Percentiles rank a stretch among this genome's conserved stretches.
Evolutionary conservation across 1,140 invertebrate genomes (phyloP).

Genomic region (Aphelenchoides besseyi): DNA sequence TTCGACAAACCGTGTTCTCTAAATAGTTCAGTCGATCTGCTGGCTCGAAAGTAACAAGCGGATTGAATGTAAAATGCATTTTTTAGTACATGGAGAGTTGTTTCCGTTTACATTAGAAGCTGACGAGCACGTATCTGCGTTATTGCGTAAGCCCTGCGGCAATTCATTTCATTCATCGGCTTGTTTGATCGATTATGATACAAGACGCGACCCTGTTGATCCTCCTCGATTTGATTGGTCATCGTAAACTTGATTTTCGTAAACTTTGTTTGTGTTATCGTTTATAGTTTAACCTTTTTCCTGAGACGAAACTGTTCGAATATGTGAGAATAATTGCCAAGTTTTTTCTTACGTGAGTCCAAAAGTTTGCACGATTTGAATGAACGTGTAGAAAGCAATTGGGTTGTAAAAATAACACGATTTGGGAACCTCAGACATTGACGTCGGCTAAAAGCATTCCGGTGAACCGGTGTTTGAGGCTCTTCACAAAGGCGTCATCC

Average conservation of each 20-base stretch:
- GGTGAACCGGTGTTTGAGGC: neutral
- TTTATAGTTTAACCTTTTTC: neutral
- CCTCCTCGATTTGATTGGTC: neutral
- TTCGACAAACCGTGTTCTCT: constrained; percentile 8
- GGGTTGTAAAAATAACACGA: constrained; percentile 3
- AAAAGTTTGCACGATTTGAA: neutral
- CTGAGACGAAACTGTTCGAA: no score
- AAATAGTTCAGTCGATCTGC: no score
- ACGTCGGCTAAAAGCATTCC: neutral
- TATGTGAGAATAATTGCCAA: no score
- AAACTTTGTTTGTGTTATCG: neutral
- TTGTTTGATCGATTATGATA: neutral
- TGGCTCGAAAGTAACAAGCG: no score
- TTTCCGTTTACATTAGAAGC: no score
- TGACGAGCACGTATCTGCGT: no score
- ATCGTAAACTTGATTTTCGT: neutral
- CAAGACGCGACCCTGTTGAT: neutral
- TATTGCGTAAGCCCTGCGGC: neutral
- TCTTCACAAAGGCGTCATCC: neutral
- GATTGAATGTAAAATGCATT: no score
- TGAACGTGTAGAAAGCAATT: neutral
- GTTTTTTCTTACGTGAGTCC: neutral
- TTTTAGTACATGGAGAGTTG: no score
- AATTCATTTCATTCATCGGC: no score
- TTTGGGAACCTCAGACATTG: neutral